Base-by-base conservation (phyloP, 2,888 invertebrate species). In the Carabus problematicus region DNA sequence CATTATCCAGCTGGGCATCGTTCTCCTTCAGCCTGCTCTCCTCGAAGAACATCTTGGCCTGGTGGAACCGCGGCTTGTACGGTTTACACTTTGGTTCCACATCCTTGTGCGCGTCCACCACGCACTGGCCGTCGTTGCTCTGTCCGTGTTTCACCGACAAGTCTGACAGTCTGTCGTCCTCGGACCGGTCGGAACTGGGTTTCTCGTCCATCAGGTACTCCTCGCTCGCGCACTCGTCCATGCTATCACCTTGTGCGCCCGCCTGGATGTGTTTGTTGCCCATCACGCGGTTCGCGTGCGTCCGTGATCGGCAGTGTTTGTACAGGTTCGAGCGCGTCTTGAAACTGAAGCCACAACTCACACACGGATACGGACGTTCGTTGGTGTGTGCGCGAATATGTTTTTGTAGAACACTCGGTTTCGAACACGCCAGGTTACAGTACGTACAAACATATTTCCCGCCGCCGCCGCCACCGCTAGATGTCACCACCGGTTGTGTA, bases 381-480 rank as follows among this genome's bases (percentile, higher is more conserved):
- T 95, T 94, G 55, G 96, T 95, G 82, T 96, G 95, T 71, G 95
- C 94, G 78, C 95, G 88, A 81, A 96, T 93, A 85, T 96, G 96
- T 85, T 96, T 96, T 82, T 95, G 91, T 73, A 96, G 86, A 73
- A 96, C 95, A 80, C 95, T 95, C 70, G 95, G 95, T 83, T 96
- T 96, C 76, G 95, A 92, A 85, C 95, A 96, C 73, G 90, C 89
- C 79, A 94, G 84, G 81, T 91, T 92, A 85, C 96, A 96, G 81
- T 92, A 95, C 9, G 91, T 90, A 80, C 96, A 96, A 74, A 92
- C 88, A 82, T 95, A 90, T 75, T 92, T 91, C 63, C 91, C 93
- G 72, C 77, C 79, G 6, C 76, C 66, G 39, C 3, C 75, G 72
- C 71, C 78, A 70, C 47, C 43, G 55, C 16, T 78, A 77, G 4